Percentiles rank a stretch among this genome's conserved stretches.
Evolutionary conservation across 2,797 vertebrate genomes (phyloP).

Genomic region (Astyanax mexicanus): DNA sequence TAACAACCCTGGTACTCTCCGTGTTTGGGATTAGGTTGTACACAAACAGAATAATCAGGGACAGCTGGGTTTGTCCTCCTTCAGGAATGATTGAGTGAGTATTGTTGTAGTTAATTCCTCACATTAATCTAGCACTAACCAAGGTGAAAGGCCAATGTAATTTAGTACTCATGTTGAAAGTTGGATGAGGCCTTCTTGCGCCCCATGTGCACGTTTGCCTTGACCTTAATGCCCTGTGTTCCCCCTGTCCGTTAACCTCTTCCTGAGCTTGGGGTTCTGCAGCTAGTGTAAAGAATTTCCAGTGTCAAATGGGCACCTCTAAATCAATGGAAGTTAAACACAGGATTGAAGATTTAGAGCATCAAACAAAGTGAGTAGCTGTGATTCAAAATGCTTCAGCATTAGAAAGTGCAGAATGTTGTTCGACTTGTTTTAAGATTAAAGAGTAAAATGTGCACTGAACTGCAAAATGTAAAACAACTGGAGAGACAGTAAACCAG

Average conservation of each 20-base stretch:
- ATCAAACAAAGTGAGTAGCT: neutral
- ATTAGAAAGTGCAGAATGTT: constrained; percentile 23
- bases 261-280: constrained; percentile 26
- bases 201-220: constrained; percentile 39
- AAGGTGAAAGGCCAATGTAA: constrained; percentile 70
- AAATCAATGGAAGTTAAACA: constrained; percentile 38
- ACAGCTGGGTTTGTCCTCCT: constrained; percentile 32
- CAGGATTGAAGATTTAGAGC: constrained; percentile 15
- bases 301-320: constrained; percentile 13
- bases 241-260: constrained; percentile 44
- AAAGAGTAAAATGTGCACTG: neutral
- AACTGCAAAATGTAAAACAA: neutral
- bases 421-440: neutral
- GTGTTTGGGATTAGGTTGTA: constrained; percentile 17
- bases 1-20: neutral
- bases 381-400: constrained; percentile 10
- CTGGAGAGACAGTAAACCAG: neutral
- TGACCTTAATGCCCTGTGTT: constrained; percentile 35
- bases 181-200: constrained; percentile 36
- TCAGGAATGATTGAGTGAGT: constrained; percentile 37
- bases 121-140: constrained; percentile 74
- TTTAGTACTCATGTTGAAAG: constrained; percentile 64
- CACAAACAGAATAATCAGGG: constrained; percentile 34
- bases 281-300: constrained; percentile 39
- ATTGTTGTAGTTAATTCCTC: constrained; percentile 70